These are phyloP conservation scores for Carposina sasakii DNA, from an alignment of 1,140 invertebrate species.

Conservation along the genomic window DNA sequence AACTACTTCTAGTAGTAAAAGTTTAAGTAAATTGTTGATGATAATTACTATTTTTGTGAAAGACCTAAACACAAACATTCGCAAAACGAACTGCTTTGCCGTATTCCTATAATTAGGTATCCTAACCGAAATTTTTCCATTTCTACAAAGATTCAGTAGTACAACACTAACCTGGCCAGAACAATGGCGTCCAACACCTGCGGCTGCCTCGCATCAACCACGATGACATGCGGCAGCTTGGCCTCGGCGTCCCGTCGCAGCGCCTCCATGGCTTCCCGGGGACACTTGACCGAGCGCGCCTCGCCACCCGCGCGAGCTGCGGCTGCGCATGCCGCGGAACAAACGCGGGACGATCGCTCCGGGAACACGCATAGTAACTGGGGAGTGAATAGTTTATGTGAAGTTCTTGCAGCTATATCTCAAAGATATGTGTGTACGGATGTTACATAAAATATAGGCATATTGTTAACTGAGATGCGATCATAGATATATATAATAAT, in stretches of 20 bases:
- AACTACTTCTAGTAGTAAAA: too few relatives aligned
- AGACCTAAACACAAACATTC: too few relatives aligned
- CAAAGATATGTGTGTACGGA: too few relatives aligned
- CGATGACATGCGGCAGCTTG: slow-evolving; percentile 50
- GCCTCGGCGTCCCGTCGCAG: slow-evolving; percentile 49
- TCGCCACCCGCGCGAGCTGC: slow-evolving; percentile 53
- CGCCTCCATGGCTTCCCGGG: slow-evolving; percentile 51
- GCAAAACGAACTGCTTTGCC: not conserved
- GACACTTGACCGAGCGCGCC: slow-evolving; percentile 38
- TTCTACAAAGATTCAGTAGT: too few relatives aligned
- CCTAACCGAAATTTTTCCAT: too few relatives aligned
- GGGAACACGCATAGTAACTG: slow-evolving; percentile 66
- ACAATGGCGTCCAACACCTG: slow-evolving; percentile 47
- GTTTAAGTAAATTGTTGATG: too few relatives aligned
- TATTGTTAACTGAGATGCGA: too few relatives aligned
- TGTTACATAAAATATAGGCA: too few relatives aligned
- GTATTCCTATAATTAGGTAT: not conserved
- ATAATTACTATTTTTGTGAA: too few relatives aligned
- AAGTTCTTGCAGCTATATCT: too few relatives aligned
- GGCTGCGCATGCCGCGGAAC: slow-evolving; percentile 50
- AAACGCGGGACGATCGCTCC: slow-evolving; percentile 56
- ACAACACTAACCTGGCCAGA: slow-evolving; percentile 43
- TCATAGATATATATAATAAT: too few relatives aligned
- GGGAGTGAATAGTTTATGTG: too few relatives aligned
- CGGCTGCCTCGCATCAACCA: slow-evolving; percentile 53